Conservation (phyloP, 2,888 invertebrate species). For the Hypsopygia costalis region DNA sequence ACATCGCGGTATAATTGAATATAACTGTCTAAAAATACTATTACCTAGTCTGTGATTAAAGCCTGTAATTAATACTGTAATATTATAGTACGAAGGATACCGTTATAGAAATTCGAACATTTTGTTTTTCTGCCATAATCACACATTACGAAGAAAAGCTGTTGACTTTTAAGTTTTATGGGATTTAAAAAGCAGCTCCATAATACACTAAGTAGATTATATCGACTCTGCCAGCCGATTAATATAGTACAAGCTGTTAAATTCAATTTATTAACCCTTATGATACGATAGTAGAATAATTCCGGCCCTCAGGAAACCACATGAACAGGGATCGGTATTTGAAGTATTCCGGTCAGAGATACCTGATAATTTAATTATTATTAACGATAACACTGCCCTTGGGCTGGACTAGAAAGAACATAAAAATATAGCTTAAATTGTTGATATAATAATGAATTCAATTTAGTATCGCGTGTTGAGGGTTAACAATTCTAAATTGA, state of each 20-base stretch:
- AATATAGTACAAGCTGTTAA: constrained; percentile 53
- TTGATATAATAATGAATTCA: too few species aligned
- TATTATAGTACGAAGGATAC: too few species aligned
- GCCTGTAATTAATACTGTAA: too few species aligned
- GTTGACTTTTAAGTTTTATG: neutral
- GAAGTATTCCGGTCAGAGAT: constrained; percentile 10
- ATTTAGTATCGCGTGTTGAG: too few species aligned
- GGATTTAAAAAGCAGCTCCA: neutral
- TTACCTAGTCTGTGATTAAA: too few species aligned
- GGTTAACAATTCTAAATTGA: too few species aligned
- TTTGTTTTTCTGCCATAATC: too few species aligned
- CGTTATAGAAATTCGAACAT: too few species aligned
- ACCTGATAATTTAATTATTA: constrained; percentile 45
- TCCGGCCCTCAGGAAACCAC: constrained; percentile 19
- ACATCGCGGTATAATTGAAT: too few species aligned
- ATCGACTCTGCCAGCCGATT: constrained; percentile 42
- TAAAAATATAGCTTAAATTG: too few species aligned
- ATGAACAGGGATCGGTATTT: constrained; percentile 14
- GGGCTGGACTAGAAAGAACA: constrained; percentile 7
- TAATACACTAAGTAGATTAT: constrained; percentile 19
- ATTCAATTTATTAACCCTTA: constrained; percentile 58
- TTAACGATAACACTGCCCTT: constrained; percentile 26
- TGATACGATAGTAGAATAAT: constrained; percentile 43
- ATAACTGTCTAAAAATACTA: too few species aligned
- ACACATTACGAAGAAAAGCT: too few species aligned